Evolutionary conservation across 2,888 invertebrate genomes (phyloP), one percentile per base, ranked within the genome.

Genomic region (Pristionchus fissidentatus): DNA sequence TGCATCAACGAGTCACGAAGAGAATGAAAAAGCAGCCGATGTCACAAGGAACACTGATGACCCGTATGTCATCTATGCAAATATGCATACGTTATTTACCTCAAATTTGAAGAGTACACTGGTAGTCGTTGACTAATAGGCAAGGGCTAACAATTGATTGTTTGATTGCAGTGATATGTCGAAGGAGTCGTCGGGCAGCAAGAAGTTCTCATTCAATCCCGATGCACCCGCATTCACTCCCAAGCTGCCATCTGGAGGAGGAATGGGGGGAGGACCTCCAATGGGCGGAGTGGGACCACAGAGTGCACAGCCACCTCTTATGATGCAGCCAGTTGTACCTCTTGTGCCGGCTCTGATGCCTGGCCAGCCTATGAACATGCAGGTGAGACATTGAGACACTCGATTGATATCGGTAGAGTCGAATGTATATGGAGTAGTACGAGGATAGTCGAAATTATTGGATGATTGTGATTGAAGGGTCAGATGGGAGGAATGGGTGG

Each of bases 121-220:
- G n/a, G n/a, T n/a, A n/a, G n/a, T n/a, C n/a, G n/a, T n/a, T n/a
- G n/a, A n/a, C n/a, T n/a, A n/a, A n/a, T n/a, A n/a, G n/a, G n/a
- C n/a, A 49, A 13, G 19, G 49, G 10, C 49, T n/a, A n/a, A n/a
- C n/a, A n/a, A n/a, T n/a, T n/a, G n/a, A n/a, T n/a, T n/a, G 60
- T 60, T 26, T 0, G 35, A 10, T 80, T 80, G 32, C 78, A 80
- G 80, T 13, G 80, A 80, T 22, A 43, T 19, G 1, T 49, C 43
- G 15, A 41, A 60, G 62, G 80, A 80, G 15, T 43, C 41, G 3
- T 1, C 5, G 15, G 22, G 62, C 13, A 10, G 15, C 13, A 80
- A 80, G 80, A 80, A 80, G 80, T 80, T 80, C 80, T 80, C 80
- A 29, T 80, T 80, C 62, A 80, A 80, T 49, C 80, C 80, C n/a